A percentile compares a stretch with the other conserved stretches of the same genome.
phyloP scores from a whole-genome alignment of 2,113 vertebrate species.

The Chloebia gouldiae region DNA sequence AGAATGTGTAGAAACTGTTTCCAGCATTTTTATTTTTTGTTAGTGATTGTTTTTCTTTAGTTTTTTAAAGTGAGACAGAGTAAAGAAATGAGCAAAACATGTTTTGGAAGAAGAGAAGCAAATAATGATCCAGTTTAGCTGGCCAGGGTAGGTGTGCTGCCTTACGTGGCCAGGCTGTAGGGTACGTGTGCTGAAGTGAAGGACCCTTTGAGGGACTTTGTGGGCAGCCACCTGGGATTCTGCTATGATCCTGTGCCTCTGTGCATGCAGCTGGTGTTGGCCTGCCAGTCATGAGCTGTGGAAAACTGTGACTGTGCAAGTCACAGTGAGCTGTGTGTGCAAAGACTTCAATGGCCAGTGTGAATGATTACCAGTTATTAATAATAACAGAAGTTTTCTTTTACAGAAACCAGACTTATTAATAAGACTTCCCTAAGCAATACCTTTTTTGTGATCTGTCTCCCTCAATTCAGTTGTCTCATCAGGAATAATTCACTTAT shows the following conservation, averaged over 20 bases:
- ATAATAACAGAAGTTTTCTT: not conserved
- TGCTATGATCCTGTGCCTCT: rapidly evolving
- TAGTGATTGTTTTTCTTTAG: not conserved
- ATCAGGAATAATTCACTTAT: not conserved
- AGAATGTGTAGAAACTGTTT: not conserved
- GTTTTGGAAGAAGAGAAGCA: not conserved
- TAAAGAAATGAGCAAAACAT: not conserved
- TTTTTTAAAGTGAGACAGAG: not conserved
- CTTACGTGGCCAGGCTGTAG: not conserved
- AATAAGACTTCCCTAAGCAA: not conserved
- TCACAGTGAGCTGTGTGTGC: not conserved
- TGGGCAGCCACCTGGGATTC: not conserved
- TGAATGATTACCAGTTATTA: not conserved
- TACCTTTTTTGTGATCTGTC: not conserved
- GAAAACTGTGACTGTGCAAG: not conserved
- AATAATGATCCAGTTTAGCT: not conserved
- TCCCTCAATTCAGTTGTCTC: not conserved
- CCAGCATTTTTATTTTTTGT: not conserved
- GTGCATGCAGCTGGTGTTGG: not conserved
- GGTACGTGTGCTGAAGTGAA: not conserved
- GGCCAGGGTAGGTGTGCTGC: not conserved
- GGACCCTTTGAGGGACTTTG: not conserved
- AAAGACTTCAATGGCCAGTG: not conserved
- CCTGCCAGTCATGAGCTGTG: rapidly evolving
- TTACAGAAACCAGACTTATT: not conserved